Evolutionary conservation across 2,888 invertebrate genomes (phyloP).

Genomic region (Eutolmus rufibarbis): DNA sequence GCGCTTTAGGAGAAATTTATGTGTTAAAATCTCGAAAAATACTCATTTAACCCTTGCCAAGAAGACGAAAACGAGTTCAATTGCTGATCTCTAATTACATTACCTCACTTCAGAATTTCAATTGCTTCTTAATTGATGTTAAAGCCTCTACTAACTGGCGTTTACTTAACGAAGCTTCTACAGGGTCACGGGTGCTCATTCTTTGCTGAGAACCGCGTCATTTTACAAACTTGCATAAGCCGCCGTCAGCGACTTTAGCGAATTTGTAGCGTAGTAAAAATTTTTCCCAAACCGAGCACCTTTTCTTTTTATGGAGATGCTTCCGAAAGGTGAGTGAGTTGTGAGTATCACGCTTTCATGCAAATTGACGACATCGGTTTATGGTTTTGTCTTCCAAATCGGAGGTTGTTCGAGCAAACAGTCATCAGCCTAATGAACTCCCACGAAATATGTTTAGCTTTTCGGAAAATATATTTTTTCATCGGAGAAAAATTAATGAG

Average conservation of each 20-base stretch:
- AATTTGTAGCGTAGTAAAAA: background rate
- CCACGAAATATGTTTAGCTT: background rate
- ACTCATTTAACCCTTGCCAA: background rate
- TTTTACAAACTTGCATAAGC: background rate
- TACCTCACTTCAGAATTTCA: background rate
- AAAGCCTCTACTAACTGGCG: background rate
- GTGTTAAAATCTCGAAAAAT: background rate
- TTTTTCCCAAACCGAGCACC: background rate
- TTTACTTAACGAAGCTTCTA: background rate
- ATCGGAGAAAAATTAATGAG: background rate
- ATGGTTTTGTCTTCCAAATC: background rate
- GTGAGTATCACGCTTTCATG: background rate
- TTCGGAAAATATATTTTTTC: background rate
- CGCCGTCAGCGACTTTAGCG: background rate
- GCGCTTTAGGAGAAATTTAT: too few species aligned
- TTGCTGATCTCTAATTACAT: background rate
- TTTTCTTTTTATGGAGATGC: background rate
- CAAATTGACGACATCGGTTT: background rate
- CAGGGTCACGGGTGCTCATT: background rate
- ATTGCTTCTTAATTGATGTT: background rate
- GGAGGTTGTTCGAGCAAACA: background rate
- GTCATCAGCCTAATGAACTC: background rate
- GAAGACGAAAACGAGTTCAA: background rate
- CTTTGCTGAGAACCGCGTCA: background rate
- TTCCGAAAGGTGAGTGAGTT: background rate